phyloP scores from a whole-genome alignment of 23 tunicate species.

The Styela plicata region DNA sequence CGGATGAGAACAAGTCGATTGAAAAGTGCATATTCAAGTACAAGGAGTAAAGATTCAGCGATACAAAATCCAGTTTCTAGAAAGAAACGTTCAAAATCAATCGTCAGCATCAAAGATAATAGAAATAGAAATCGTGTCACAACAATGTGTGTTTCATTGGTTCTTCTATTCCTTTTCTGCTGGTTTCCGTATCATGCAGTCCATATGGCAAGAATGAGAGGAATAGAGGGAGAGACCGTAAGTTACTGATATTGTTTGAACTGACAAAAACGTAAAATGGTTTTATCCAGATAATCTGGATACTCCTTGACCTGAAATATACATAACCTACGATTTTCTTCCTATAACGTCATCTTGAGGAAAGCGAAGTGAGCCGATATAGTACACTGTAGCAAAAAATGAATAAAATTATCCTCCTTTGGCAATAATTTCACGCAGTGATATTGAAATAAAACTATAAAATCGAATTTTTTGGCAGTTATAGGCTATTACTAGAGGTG shows the following conservation, averaged over 20 bases:
- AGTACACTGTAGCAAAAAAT: no score
- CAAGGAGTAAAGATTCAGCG: not conserved
- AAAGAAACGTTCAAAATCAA: not conserved
- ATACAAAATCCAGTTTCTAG: not conserved
- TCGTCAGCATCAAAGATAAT: conserved; percentile 25
- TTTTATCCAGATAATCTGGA: no score
- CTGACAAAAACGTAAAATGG: not conserved
- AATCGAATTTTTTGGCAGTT: no score
- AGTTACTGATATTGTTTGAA: not conserved
- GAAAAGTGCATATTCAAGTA: not conserved
- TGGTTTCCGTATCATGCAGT: conserved; percentile 74
- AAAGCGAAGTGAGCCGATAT: no score
- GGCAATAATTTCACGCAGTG: no score
- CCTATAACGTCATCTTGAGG: no score
- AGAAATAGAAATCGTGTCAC: conserved; percentile 69
- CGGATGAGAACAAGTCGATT: conserved; percentile 15
- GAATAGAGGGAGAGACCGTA: conserved; percentile 10
- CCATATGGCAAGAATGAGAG: conserved; percentile 53
- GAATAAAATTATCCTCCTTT: no score
- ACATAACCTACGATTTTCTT: no score
- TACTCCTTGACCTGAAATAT: no score
- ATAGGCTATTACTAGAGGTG: no score
- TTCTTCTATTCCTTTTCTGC: conserved; percentile 49
- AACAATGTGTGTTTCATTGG: conserved; percentile 75
- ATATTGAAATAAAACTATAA: no score